Conservation (phyloP, 2,888 invertebrate species). For the Apodemia zela region DNA sequence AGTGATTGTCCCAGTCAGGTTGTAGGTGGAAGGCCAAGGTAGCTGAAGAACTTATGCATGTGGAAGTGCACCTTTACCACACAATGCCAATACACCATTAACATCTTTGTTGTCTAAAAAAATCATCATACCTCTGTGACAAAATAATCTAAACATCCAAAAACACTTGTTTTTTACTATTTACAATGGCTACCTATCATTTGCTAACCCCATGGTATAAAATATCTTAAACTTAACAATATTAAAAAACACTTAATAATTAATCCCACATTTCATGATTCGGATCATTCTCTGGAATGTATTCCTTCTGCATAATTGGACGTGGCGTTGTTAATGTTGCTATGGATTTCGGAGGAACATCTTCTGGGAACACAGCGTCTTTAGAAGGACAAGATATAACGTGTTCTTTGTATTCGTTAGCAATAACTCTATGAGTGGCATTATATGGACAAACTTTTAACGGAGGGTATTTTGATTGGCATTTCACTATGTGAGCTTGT, state of each 20-base stretch:
- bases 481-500: conserved; percentile 78
- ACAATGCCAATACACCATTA: no score
- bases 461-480: conserved; percentile 63
- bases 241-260: neutral
- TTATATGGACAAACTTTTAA: conserved; percentile 77
- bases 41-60: no score
- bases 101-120: no score
- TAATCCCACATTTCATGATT: conserved; percentile 53
- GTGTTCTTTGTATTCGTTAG: conserved; percentile 50
- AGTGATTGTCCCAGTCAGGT: no score
- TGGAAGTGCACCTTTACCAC: no score
- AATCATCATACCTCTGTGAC: no score
- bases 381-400: conserved; percentile 38
- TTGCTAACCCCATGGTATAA: no score
- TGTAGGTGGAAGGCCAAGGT: no score
- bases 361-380: conserved; percentile 34
- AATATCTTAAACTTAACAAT: neutral
- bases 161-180: no score
- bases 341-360: conserved; percentile 22
- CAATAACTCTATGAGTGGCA: conserved; percentile 68
- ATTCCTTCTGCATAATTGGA: conserved; percentile 39
- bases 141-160: no score
- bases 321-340: conserved; percentile 17
- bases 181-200: no score
- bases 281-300: conserved; percentile 44